These are phyloP conservation scores for Zophobas morio DNA, from an alignment of 1,140 invertebrate species.

Conservation along the genomic window DNA sequence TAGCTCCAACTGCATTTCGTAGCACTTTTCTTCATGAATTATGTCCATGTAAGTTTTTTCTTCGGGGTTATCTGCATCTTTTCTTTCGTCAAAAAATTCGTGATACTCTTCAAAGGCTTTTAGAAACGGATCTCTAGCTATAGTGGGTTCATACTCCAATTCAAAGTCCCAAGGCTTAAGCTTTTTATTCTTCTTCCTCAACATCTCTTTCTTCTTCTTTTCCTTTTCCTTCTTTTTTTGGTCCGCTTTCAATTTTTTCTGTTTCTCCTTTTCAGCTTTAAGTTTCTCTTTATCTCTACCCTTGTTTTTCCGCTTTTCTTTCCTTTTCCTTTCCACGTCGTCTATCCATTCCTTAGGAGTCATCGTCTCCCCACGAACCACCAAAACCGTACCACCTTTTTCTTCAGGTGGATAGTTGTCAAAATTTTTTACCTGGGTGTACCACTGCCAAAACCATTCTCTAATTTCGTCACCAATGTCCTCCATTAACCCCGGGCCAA, in stretches of 20 bases:
- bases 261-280: conserved; percentile 56
- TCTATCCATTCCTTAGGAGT: conserved; percentile 70
- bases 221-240: conserved; percentile 63
- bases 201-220: conserved; percentile 64
- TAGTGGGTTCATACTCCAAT: conserved; percentile 63
- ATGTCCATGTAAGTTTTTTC: conserved; percentile 69
- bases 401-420: conserved; percentile 70
- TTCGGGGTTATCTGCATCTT: conserved; percentile 67
- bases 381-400: conserved; percentile 71
- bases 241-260: conserved; percentile 61
- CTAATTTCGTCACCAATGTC: conserved; percentile 80
- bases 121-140: conserved; percentile 63
- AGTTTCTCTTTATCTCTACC: conserved; percentile 50
- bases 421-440: conserved; percentile 69
- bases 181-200: conserved; percentile 61
- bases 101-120: conserved; percentile 67
- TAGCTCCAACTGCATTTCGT: conserved; percentile 72
- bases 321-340: conserved; percentile 56
- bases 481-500: conserved; percentile 75
- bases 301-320: conserved; percentile 58
- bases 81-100: conserved; percentile 68
- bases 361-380: conserved; percentile 70
- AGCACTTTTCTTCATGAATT: conserved; percentile 69
- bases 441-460: conserved; percentile 77
- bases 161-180: conserved; percentile 61